phyloP scores from a whole-genome alignment of 2,113 vertebrate genomes.

The Dicrurus megarhynchus region DNA sequence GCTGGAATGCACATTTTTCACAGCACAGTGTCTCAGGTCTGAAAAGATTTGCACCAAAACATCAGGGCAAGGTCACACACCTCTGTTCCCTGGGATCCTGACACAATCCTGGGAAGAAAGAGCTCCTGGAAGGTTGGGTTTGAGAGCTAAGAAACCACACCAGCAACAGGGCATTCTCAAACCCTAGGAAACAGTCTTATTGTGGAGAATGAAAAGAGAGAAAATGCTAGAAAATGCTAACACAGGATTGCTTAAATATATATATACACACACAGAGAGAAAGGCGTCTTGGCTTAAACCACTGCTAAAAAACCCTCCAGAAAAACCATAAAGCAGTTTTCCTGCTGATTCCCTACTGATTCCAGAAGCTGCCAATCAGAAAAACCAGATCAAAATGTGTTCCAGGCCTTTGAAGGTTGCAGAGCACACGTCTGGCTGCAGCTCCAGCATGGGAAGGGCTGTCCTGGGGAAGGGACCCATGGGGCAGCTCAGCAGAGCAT shows the following conservation, averaged over 20 bases:
- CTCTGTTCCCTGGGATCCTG: background rate
- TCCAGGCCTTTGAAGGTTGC: background rate
- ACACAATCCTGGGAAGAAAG: background rate
- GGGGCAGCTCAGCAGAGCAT: background rate
- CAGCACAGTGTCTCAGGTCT: background rate
- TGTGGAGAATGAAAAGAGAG: background rate
- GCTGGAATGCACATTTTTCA: rapidly evolving
- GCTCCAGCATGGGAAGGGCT: background rate
- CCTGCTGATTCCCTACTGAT: background rate
- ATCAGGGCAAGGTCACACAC: background rate
- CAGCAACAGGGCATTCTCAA: background rate
- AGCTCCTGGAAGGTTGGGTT: background rate
- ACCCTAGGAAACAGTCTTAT: background rate
- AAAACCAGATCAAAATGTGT: rapidly evolving
- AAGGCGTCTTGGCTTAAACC: background rate
- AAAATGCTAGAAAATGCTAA: background rate
- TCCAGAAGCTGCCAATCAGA: background rate
- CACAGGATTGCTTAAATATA: background rate
- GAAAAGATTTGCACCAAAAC: background rate
- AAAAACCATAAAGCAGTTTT: background rate
- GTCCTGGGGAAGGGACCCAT: background rate
- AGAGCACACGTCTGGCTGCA: background rate
- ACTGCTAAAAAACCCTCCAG: background rate
- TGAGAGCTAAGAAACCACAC: background rate
- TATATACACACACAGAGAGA: background rate